Percentiles rank a stretch among this genome's conserved stretches.
phyloP scores from a whole-genome alignment of 2,888 invertebrate species.

The Sepioteuthis lessoniana region DNA sequence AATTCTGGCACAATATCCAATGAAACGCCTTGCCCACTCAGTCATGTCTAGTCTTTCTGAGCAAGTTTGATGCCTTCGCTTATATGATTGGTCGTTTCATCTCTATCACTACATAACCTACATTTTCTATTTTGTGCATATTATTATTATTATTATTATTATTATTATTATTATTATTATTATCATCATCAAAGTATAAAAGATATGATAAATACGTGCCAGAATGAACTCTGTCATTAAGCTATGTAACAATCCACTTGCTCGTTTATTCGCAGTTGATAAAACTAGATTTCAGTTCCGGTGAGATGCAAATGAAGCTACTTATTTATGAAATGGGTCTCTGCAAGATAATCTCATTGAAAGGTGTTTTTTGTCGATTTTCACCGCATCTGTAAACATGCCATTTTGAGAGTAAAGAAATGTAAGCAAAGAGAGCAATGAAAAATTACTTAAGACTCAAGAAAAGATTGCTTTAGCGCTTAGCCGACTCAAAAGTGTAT shows the following conservation, averaged over 20 bases:
- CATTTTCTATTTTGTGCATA: too few species aligned
- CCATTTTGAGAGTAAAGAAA: neutral
- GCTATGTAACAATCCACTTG: neutral
- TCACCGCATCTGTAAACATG: neutral
- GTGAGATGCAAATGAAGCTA: neutral
- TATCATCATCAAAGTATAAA: neutral
- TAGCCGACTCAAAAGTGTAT: neutral
- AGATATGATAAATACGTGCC: neutral
- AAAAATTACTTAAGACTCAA: neutral
- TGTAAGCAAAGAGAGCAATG: neutral
- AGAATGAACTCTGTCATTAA: neutral
- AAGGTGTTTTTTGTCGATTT: neutral
- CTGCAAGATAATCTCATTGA: neutral
- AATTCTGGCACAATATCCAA: too few species aligned
- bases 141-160: too few species aligned
- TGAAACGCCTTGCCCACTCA: too few species aligned
- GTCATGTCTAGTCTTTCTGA: too few species aligned
- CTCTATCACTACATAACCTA: too few species aligned
- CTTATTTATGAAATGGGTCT: neutral
- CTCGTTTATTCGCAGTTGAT: neutral
- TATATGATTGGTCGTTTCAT: too few species aligned
- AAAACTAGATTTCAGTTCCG: neutral
- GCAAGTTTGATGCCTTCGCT: too few species aligned
- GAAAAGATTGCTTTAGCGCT: neutral
- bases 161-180: too few species aligned